A percentile compares a stretch with the other conserved stretches of the same genome.
These are phyloP conservation scores for Maniola hyperantus DNA, from an alignment of 2,888 invertebrate genomes.

Conservation along the genomic window DNA sequence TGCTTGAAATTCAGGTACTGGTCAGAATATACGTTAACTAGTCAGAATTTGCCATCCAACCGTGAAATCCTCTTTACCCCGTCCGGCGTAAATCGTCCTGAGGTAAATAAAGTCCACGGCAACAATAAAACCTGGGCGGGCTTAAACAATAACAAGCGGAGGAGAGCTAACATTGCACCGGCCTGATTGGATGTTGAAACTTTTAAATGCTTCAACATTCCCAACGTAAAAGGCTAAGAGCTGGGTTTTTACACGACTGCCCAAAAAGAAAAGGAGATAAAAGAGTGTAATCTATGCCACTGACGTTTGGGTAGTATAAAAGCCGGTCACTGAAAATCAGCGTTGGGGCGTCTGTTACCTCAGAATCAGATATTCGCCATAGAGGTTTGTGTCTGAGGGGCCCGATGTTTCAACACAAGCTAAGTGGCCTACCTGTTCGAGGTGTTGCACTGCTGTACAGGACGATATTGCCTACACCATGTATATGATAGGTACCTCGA, in stretches of 20 bases:
- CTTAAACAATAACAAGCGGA: conserved; percentile 40
- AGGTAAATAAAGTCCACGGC: conserved; percentile 41
- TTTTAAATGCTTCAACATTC: conserved; percentile 22
- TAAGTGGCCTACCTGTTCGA: too few species aligned
- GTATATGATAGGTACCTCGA: too few species aligned
- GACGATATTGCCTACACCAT: too few species aligned
- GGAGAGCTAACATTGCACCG: conserved; percentile 34
- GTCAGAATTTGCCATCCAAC: conserved; percentile 46
- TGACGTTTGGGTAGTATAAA: too few species aligned
- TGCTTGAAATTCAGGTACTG: conserved; percentile 22
- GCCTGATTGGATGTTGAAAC: conserved; percentile 29
- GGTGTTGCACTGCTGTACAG: too few species aligned
- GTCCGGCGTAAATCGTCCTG: conserved; percentile 40
- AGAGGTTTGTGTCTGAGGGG: too few species aligned
- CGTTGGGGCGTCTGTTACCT: too few species aligned
- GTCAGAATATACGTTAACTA: conserved; percentile 28
- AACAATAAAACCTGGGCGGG: conserved; percentile 39
- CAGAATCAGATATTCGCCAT: too few species aligned
- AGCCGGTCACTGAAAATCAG: too few species aligned
- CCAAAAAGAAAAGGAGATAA: too few species aligned
- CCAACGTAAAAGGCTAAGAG: not conserved
- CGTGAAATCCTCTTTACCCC: conserved; percentile 38
- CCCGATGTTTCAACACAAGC: too few species aligned
- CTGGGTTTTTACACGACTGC: not conserved
- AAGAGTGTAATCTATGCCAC: too few species aligned